A percentile compares a stretch with the other conserved stretches of the same genome.
These are phyloP conservation scores for Temnothorax nylanderi DNA, from an alignment of 1,140 invertebrate species.

Conservation along the genomic window DNA sequence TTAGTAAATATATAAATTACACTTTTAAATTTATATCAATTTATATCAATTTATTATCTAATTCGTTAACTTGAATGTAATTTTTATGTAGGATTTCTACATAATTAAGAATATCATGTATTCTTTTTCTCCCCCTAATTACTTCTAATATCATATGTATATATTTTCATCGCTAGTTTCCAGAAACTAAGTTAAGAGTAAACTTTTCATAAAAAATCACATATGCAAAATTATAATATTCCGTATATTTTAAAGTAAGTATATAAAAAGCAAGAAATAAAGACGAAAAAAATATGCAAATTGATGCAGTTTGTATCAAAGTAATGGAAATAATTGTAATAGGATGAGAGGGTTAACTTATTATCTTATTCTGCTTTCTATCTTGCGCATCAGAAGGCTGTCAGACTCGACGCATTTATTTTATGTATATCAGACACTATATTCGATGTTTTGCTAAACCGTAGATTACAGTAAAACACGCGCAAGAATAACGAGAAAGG, in stretches of 20 bases:
- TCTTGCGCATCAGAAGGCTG: constrained; percentile 61
- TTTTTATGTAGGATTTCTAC: not conserved
- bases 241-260: not conserved
- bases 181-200: not conserved
- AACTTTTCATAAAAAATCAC: not conserved
- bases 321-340: not conserved
- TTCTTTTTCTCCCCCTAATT: not conserved
- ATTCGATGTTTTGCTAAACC: constrained; percentile 46
- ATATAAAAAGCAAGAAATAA: not conserved
- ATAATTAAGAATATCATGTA: not conserved
- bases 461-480: constrained; percentile 48
- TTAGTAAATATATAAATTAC: not conserved
- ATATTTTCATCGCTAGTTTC: not conserved
- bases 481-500: constrained; percentile 22
- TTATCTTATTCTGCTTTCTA: constrained; percentile 63
- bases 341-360: constrained; percentile 54
- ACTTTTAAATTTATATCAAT: not conserved
- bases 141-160: not conserved
- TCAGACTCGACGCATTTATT: constrained; percentile 49
- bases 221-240: not conserved
- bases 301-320: not conserved
- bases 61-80: not conserved
- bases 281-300: not conserved
- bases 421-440: constrained; percentile 55
- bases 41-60: not conserved